phyloP scores from a whole-genome alignment of 2,888 invertebrate species.

The Bembecia ichneumoniformis region DNA sequence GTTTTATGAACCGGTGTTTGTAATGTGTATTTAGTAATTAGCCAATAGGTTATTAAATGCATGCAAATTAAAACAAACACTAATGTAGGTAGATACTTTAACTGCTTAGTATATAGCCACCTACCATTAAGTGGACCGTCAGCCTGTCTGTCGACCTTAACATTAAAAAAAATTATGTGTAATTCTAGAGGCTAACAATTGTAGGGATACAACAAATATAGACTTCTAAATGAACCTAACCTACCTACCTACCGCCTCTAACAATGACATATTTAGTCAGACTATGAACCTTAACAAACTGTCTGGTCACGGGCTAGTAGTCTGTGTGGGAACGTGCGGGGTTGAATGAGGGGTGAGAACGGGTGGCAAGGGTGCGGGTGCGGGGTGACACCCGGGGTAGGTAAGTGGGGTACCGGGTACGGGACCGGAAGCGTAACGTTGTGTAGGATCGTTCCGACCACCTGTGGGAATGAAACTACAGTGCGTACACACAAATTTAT shows the following conservation, averaged over 20 bases:
- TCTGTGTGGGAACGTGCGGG: slow-evolving; percentile 54
- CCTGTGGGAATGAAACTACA: slow-evolving; percentile 56
- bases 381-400: slow-evolving; percentile 23
- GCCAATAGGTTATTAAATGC: not conserved
- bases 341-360: slow-evolving; percentile 17
- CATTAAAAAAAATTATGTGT: too few relatives aligned
- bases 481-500: slow-evolving; percentile 31
- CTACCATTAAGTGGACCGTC: not conserved
- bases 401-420: slow-evolving; percentile 54
- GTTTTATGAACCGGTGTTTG: not conserved
- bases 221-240: too few relatives aligned
- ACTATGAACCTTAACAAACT: slow-evolving; percentile 48
- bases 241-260: too few relatives aligned
- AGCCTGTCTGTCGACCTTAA: too few relatives aligned
- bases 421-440: slow-evolving; percentile 51
- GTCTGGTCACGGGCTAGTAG: slow-evolving; percentile 47
- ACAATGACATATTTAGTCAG: not conserved
- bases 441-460: slow-evolving; percentile 55
- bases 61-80: slow-evolving; percentile 1
- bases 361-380: slow-evolving; percentile 18
- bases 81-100: not conserved
- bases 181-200: too few relatives aligned
- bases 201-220: too few relatives aligned
- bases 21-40: not conserved
- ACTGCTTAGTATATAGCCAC: not conserved